phyloP scores from a whole-genome alignment of 2,797 vertebrate species.

The Percopsis omiscomaycus region DNA sequence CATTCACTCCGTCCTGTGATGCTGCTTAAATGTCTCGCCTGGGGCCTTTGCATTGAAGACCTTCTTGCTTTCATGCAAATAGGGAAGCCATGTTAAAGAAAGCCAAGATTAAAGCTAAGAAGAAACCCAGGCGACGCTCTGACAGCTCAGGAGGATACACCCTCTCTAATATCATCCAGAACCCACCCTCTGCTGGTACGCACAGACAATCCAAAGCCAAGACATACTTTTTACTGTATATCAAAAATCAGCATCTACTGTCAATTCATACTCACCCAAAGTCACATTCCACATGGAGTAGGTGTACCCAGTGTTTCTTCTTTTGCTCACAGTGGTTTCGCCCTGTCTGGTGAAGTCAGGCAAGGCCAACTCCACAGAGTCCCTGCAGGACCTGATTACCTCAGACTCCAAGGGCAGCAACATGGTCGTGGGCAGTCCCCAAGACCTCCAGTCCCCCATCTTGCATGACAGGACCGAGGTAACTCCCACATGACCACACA shows the following conservation, averaged over 20 bases:
- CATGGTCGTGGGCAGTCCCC: slow-evolving; percentile 85
- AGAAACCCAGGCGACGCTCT: slow-evolving; percentile 88
- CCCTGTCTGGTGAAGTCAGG: slow-evolving; percentile 79
- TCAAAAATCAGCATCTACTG: not conserved
- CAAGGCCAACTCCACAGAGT: slow-evolving; percentile 89
- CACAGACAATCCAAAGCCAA: not conserved
- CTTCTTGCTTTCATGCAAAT: not conserved
- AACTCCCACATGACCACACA: not conserved
- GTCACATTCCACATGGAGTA: not conserved
- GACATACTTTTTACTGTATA: not conserved
- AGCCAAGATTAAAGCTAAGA: slow-evolving; percentile 91
- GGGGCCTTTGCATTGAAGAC: not conserved
- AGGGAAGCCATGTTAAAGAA: slow-evolving; percentile 90
- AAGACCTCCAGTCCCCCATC: slow-evolving; percentile 89
- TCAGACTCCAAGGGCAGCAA: slow-evolving; percentile 97
- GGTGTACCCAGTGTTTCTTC: not conserved
- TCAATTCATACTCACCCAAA: not conserved
- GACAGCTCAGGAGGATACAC: slow-evolving; percentile 97
- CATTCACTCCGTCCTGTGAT: no score
- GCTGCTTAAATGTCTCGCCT: no score
- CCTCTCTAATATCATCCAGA: slow-evolving; percentile 93
- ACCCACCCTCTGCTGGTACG: slow-evolving; percentile 84
- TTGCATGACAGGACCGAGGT: slow-evolving; percentile 85
- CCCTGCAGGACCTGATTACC: slow-evolving; percentile 91
- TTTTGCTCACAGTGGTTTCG: slow-evolving; percentile 48